Conservation (phyloP, 2,113 vertebrate genomes). For the Hassar affinis region DNA sequence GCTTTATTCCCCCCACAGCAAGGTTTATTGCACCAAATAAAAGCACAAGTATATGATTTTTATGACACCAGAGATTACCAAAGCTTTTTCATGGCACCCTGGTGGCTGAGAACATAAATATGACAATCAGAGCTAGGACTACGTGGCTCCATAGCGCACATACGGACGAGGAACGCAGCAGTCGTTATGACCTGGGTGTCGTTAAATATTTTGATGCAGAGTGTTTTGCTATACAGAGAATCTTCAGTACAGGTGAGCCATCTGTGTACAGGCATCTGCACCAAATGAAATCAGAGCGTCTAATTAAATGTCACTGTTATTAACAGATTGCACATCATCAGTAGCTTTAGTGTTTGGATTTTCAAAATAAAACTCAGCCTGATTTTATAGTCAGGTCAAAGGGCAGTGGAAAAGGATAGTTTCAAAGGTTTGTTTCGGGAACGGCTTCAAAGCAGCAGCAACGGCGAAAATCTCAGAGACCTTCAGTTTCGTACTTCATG, state of each 20-base stretch:
- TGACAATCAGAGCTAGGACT: slow-evolving; percentile 63
- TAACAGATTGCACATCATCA: neutral
- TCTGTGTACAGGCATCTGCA: slow-evolving; percentile 38
- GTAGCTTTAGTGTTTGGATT: slow-evolving; percentile 1
- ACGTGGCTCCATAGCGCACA: neutral
- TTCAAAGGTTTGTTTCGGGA: no score
- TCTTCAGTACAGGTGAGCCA: slow-evolving; percentile 34
- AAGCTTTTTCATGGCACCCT: slow-evolving; percentile 67
- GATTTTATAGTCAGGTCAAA: neutral
- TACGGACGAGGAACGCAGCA: slow-evolving; percentile 9
- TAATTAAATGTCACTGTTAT: slow-evolving; percentile 35
- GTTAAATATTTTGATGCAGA: slow-evolving; percentile 46
- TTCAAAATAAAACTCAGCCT: neutral
- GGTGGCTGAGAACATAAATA: slow-evolving; percentile 67
- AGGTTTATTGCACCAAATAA: slow-evolving; percentile 71
- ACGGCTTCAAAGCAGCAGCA: no score
- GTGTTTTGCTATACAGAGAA: slow-evolving; percentile 13
- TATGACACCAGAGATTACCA: slow-evolving; percentile 68
- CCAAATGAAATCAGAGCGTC: slow-evolving; percentile 38
- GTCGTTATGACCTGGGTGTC: slow-evolving; percentile 4
- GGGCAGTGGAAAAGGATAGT: neutral
- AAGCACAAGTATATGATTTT: slow-evolving; percentile 70
- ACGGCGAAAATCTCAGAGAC: neutral
- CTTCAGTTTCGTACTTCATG: neutral
- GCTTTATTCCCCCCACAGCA: slow-evolving; percentile 69